Evolutionary conservation across 2,888 invertebrate species (phyloP), one percentile per base, ranked within the genome.

Genomic region (Agriotes lineatus): DNA sequence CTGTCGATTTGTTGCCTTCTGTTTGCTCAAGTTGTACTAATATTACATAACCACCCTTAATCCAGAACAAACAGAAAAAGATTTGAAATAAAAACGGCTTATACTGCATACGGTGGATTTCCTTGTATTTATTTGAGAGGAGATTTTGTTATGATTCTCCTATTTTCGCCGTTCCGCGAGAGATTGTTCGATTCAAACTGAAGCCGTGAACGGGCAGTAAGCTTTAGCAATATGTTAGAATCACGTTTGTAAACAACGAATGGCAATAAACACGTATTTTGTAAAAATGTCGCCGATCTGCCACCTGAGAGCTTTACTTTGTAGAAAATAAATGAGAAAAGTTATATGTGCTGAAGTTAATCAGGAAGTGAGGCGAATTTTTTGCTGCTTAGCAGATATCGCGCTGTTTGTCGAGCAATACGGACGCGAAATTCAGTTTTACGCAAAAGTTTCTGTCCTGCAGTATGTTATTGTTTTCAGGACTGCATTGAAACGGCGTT

Each of bases 221-320:
- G 63, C 70, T 64, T 37, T 42, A 45, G 57, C 48, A 48, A 63
- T 59, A 50, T 67, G 64, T 61, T 19, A 56, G 37, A 59, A 70
- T 63, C 70, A 70, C 70, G 70, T 70, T 60, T 50, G 64, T 54
- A 70, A 70, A 70, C 70, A 63, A 60, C 10, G 42, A 42, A 42
- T 19, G 25, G 25, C 20, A n/a, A 58, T 58, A 58, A 58, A 58
- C 39, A 58, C 16, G 25, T 22, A 44, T 58, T 58, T 58, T 58
- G 22, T 44, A 58, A 58, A 58, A 39, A 44, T 58, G 18, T 44
- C 58, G 14, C 22, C 7, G 42, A 58, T 52, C 33, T 33, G 18
- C 30, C 18, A 33, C 30, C 30, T 18, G 18, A 48, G 33, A 52
- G 52, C 52, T 52, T 48, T 48, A 22, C 22, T 48, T 18, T 33